Evolutionary conservation across 2,888 invertebrate species (phyloP).

Genomic region (Abrostola triplasia): DNA sequence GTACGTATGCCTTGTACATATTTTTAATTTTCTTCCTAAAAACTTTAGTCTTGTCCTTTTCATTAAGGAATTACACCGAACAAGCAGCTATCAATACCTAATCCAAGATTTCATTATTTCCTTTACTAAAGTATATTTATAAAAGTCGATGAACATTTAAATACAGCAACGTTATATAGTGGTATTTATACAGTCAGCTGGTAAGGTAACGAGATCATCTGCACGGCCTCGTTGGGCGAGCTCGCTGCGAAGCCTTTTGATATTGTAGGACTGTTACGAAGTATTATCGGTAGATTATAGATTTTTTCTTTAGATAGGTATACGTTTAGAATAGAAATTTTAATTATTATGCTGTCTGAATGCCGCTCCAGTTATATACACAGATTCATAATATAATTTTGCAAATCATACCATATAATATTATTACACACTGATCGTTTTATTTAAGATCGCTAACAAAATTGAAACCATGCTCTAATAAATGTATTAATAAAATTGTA

Average conservation of each 20-base stretch:
- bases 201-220: conserved; percentile 54
- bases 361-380: background rate
- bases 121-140: no score
- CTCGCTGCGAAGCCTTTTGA: conserved; percentile 53
- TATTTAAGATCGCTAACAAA: no score
- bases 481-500: conserved; percentile 5
- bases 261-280: conserved; percentile 41
- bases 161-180: background rate
- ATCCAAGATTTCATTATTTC: background rate
- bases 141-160: background rate
- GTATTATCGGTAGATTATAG: conserved; percentile 24
- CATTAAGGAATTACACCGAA: no score
- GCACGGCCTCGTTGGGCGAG: conserved; percentile 47
- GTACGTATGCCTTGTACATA: background rate
- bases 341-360: no score
- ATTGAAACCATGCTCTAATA: no score
- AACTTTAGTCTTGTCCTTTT: no score
- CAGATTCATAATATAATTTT: background rate
- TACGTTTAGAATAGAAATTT: background rate
- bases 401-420: background rate
- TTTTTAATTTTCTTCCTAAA: background rate
- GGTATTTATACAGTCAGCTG: conserved; percentile 29
- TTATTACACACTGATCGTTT: background rate
- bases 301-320: conserved; percentile 19
- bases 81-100: no score